Base-by-base conservation (phyloP, 2,888 invertebrate species). In the Cephonodes hylas region DNA sequence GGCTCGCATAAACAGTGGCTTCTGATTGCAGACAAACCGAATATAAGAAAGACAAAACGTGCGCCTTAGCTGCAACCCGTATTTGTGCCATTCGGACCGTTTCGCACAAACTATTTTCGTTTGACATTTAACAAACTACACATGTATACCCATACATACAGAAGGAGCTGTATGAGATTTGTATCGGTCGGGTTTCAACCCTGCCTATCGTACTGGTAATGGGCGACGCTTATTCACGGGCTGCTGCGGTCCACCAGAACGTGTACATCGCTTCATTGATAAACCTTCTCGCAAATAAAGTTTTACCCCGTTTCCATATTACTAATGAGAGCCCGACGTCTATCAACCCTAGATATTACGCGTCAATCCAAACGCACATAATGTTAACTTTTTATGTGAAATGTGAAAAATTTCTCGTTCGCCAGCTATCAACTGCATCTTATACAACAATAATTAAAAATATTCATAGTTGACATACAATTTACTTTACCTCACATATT, bases 91-190 rank as follows among this genome's bases (percentile, higher is more conserved):
- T 44, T 44, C 44, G 18, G 44, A 44, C 3, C 25, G 48, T 25
- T 48, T 48, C 27, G 48, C 25, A 27, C 18, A 53, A 53, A 53
- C 53, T 53, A 53, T 53, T 31, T 53, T 31, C 10, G 53, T 20
- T 18, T 31, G 53, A 53, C 53, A 53, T 53, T 53, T 53, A 27
- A 15, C 10, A 18, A 27, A 18, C 10, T 15, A 22, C n/a, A 53
- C 18, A 53, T 18, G 31, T 8, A 27, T 31, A 4, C n/a, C n/a
- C 10, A 38, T n/a, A 46, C 6, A 8, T 25, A 7, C n/a, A 31
- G 6, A 15, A 25, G 48, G 15, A n/a, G 15, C 18, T n/a, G 53
- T 27, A 1, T 18, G 27, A n/a, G 20, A 10, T 7, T 8, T 18
- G 4, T 13, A 13, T 34, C 34, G 10, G 38, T 6, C 27, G 10